These are phyloP conservation scores for Limnephilus marmoratus DNA, from an alignment of 2,888 invertebrate species.

Conservation along the genomic window DNA sequence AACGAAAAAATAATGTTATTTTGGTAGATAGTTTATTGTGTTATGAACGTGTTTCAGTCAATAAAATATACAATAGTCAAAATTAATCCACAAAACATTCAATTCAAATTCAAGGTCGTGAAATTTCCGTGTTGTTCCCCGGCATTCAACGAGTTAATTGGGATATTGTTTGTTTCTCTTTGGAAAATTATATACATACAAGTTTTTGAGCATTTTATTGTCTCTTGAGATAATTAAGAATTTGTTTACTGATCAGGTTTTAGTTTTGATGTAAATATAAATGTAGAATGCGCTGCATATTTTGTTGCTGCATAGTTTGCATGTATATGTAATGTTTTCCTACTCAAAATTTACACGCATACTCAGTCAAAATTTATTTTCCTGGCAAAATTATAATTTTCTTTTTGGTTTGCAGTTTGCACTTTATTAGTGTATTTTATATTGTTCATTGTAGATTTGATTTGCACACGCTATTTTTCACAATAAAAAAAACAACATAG, in stretches of 20 bases:
- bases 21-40: too few species aligned
- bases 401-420: conserved; percentile 48
- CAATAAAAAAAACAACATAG: background rate
- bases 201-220: background rate
- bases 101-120: too few species aligned
- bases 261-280: conserved; percentile 24
- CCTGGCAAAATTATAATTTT: background rate
- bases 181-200: background rate
- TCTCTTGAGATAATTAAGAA: background rate
- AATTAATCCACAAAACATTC: too few species aligned
- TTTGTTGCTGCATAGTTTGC: conserved; percentile 52
- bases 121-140: too few species aligned
- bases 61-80: too few species aligned
- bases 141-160: too few species aligned
- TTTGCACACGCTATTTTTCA: background rate
- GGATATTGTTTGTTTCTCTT: background rate
- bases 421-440: conserved; percentile 1
- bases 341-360: background rate
- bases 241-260: conserved; percentile 12
- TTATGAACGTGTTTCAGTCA: too few species aligned
- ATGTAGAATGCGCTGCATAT: conserved; percentile 50
- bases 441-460: conserved; percentile 31
- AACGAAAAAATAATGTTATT: too few species aligned
- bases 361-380: conserved; percentile 14
- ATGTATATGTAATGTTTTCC: conserved; percentile 45